Evolutionary conservation across 1,140 invertebrate genomes (phyloP), one percentile per base, ranked within the genome.

Genomic region (Macrotrachela quadricornifera): DNA sequence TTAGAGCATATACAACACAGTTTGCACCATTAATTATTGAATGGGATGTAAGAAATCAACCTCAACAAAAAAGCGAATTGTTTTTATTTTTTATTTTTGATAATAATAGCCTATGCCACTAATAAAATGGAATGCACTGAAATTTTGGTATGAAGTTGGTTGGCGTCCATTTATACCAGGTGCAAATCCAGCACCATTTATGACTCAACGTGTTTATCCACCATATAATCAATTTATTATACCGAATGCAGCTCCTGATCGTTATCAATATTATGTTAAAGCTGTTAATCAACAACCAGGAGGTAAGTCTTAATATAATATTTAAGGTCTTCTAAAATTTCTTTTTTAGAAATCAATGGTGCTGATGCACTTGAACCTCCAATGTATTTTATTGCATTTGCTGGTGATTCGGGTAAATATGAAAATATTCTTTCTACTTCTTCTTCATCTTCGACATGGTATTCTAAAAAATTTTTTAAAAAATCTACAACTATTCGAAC

Each of bases 211-310:
- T 41, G 46, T 42, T 42, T 13, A 42, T 14, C 41, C 41, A 42
- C 15, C 15, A 6, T 4, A 42, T 6, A 42, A 13, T 14, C 15
- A 13, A 15, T 14, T 42, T 42, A 10, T 10, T 3, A 42, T 42
- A 14, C 41, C 13, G 10, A 15, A 42, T 42, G 2, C 15, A 2
- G 41, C 12, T 18, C 46, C 38, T 36, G 49, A n/a, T 39, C 40
- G 48, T 49, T 49, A 49, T 41, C 46, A 54, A 17, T 54, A 46
- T 45, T 49, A 49, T 50, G 53, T 54, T 6, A 54, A 54, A 45
- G 46, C 53, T 15, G 46, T 49, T 46, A 54, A 54, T 50, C 53
- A 54, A 45, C 53, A 53, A 53, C 44, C 51, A 16, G 51, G 51
- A 36, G 51, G 41, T 42, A 53, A 42, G 51, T 44, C 3, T 30